Conservation (phyloP, 2,113 vertebrate genomes). For the Scopus umbretta region DNA sequence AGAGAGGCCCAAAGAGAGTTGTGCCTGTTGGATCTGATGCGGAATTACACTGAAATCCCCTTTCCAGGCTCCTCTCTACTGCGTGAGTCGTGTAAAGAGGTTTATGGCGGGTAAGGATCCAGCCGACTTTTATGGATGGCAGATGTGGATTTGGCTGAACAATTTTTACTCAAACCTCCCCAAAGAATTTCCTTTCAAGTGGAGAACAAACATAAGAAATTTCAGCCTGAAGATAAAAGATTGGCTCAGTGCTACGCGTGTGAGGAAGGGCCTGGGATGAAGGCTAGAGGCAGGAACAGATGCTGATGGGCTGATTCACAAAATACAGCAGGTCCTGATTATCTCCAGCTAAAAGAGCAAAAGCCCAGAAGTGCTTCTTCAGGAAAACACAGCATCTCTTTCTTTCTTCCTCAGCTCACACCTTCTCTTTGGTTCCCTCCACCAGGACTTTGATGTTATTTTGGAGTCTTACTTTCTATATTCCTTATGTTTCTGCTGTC, state of each 20-base stretch:
- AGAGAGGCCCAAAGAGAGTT: background rate
- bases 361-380: background rate
- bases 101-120: background rate
- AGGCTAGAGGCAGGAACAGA: background rate
- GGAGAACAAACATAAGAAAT: constrained; percentile 3
- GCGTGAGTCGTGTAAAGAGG: background rate
- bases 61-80: background rate
- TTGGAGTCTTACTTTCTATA: background rate
- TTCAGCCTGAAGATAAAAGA: background rate
- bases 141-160: background rate
- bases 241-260: background rate
- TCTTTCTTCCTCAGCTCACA: background rate
- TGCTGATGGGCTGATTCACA: background rate
- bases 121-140: background rate
- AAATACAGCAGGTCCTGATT: background rate
- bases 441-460: background rate
- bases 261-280: background rate
- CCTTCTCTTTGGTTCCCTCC: background rate
- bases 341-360: background rate
- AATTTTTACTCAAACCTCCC: background rate
- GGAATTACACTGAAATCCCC: background rate
- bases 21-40: background rate
- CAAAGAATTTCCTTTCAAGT: constrained; percentile 17
- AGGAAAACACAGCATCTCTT: background rate
- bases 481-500: background rate